Evolutionary conservation across 2,888 invertebrate genomes (phyloP).

Genomic region (Noctua janthe): DNA sequence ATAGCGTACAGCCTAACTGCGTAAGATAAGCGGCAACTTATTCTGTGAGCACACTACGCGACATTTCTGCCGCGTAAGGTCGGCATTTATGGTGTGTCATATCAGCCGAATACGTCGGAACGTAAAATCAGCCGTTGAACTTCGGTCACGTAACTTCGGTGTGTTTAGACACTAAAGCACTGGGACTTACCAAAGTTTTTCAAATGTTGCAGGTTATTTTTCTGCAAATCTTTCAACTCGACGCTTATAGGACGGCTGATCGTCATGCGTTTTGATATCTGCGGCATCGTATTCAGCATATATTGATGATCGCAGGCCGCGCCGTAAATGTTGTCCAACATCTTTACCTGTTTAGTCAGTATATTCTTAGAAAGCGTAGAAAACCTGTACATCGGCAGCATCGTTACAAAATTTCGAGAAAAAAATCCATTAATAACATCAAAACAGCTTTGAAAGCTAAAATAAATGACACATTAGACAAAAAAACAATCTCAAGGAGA

Average conservation of each 20-base stretch:
- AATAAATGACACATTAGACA: neutral
- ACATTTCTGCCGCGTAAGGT: no score
- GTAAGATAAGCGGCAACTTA: no score
- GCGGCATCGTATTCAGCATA: constrained; percentile 10
- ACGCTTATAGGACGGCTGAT: neutral
- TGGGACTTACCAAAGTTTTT: constrained; percentile 15
- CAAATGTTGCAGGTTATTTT: neutral
- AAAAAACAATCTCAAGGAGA: neutral
- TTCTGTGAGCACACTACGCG: no score
- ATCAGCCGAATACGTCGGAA: no score
- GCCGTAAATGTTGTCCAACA: constrained; percentile 19
- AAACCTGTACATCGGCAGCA: neutral
- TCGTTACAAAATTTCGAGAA: neutral
- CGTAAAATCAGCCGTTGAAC: no score
- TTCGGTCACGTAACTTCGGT: no score
- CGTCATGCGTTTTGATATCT: neutral
- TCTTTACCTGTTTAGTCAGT: constrained; percentile 35
- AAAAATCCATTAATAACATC: neutral
- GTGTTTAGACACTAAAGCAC: no score
- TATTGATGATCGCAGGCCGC: constrained; percentile 42
- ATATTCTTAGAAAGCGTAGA: neutral
- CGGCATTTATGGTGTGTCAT: no score
- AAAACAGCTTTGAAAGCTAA: neutral
- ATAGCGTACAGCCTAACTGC: no score
- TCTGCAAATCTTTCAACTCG: neutral